Evolutionary conservation across 2,888 invertebrate species (phyloP).

Genomic region (Zele albiditarsus): DNA sequence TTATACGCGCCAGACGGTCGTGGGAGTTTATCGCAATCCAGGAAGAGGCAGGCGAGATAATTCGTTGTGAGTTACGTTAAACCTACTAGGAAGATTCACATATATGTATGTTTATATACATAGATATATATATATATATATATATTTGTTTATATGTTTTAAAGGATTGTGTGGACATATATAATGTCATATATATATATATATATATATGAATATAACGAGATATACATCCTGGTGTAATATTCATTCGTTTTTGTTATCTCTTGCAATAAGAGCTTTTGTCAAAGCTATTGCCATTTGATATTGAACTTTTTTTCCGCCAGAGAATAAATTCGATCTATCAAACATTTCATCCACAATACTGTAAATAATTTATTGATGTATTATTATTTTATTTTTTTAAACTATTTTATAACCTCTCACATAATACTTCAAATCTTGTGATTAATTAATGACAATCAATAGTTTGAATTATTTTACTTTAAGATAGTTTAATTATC

Average conservation of each 20-base stretch:
- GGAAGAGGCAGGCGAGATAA: slow-evolving; percentile 43
- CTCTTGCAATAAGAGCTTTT: too few relatives aligned
- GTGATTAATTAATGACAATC: too few relatives aligned
- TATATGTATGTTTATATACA: slow-evolving; percentile 14
- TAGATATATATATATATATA: background rate
- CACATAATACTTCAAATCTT: too few relatives aligned
- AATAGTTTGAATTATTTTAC: too few relatives aligned
- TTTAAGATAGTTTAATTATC: too few relatives aligned
- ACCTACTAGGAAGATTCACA: slow-evolving; percentile 24
- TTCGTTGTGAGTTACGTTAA: slow-evolving; percentile 38
- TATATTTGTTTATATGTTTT: background rate
- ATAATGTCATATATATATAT: background rate
- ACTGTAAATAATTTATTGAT: too few relatives aligned
- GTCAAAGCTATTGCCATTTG: too few relatives aligned
- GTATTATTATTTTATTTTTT: too few relatives aligned
- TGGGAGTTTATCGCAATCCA: slow-evolving; percentile 38
- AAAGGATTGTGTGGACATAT: background rate
- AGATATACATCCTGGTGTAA: background rate
- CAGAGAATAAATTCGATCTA: too few relatives aligned
- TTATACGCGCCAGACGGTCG: slow-evolving; percentile 36
- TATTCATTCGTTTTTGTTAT: background rate
- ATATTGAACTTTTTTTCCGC: too few relatives aligned
- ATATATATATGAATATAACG: background rate
- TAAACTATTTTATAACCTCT: too few relatives aligned
- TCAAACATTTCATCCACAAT: too few relatives aligned